Conservation (phyloP, 2,888 invertebrate species). For the Choristoneura rosaceana region DNA sequence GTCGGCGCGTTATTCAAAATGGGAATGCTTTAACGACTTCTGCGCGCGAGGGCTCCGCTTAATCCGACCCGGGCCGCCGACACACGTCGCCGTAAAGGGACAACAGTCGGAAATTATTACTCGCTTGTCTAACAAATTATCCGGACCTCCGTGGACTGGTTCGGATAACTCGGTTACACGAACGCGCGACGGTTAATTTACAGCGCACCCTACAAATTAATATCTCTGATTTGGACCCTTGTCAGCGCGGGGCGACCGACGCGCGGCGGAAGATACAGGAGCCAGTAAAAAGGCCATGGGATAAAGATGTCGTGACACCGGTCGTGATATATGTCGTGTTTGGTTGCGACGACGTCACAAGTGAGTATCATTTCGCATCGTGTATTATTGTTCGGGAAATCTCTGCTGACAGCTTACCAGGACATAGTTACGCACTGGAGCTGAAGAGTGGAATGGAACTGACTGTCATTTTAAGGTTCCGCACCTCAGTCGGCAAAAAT, state of each 20-base stretch:
- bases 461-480: background rate
- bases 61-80: constrained; percentile 28
- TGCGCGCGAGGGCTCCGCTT: background rate
- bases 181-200: constrained; percentile 79
- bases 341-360: constrained; percentile 10
- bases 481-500: too few species aligned
- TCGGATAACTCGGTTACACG: constrained; percentile 71
- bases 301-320: constrained; percentile 19
- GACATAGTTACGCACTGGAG: background rate
- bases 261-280: constrained; percentile 48
- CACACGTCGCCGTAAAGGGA: constrained; percentile 58
- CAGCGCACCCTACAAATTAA: constrained; percentile 81
- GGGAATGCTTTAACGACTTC: constrained; percentile 16
- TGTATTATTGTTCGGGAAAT: background rate
- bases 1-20: constrained; percentile 7
- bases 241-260: constrained; percentile 64
- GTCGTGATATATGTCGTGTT: constrained; percentile 4
- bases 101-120: constrained; percentile 71
- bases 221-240: constrained; percentile 84
- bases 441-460: background rate
- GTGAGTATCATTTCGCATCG: constrained; percentile 2
- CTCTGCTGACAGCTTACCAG: background rate
- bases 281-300: constrained; percentile 19
- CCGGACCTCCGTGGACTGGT: constrained; percentile 57
- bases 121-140: constrained; percentile 76